These are phyloP conservation scores for Drosophila willistoni DNA, from an alignment of 1,140 invertebrate species.

Conservation along the genomic window DNA sequence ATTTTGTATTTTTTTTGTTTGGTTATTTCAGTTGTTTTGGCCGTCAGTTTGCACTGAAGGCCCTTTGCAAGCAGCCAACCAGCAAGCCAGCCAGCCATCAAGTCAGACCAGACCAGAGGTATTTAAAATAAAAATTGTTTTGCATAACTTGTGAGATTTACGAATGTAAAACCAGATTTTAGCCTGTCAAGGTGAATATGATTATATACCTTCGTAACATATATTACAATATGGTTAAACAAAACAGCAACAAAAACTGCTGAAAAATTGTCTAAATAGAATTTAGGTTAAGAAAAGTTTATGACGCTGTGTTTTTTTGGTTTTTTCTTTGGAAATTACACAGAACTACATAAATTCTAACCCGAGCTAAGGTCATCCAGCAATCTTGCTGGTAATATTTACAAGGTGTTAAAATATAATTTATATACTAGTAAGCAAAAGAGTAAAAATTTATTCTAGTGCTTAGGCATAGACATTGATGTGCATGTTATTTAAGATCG, in stretches of 20 bases:
- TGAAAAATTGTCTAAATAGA: slow-evolving; percentile 1
- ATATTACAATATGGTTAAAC: slow-evolving; percentile 18
- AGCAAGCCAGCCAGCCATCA: not conserved
- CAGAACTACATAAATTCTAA: not conserved
- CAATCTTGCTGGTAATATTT: not conserved
- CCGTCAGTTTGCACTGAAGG: slow-evolving; percentile 43
- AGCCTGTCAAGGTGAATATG: slow-evolving; percentile 48
- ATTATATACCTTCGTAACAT: slow-evolving; percentile 14
- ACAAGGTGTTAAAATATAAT: not conserved
- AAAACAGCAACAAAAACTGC: slow-evolving; percentile 4
- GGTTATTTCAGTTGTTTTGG: too few relatives aligned
- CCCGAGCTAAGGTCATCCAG: not conserved
- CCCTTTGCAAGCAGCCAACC: slow-evolving; percentile 36
- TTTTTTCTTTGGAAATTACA: not conserved
- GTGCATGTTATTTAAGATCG: too few relatives aligned
- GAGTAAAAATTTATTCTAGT: too few relatives aligned
- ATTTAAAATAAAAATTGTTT: slow-evolving; percentile 62
- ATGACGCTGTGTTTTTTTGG: not conserved
- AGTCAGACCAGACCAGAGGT: slow-evolving; percentile 39
- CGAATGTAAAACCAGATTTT: slow-evolving; percentile 23
- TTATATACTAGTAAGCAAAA: too few relatives aligned
- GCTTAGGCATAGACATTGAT: too few relatives aligned
- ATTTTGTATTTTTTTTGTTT: slow-evolving; percentile 40
- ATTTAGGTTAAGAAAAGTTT: slow-evolving; percentile 3
- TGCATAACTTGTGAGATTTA: slow-evolving; percentile 59